Evolutionary conservation across 2,888 invertebrate genomes (phyloP).

Genomic region (Cetonia aurata): DNA sequence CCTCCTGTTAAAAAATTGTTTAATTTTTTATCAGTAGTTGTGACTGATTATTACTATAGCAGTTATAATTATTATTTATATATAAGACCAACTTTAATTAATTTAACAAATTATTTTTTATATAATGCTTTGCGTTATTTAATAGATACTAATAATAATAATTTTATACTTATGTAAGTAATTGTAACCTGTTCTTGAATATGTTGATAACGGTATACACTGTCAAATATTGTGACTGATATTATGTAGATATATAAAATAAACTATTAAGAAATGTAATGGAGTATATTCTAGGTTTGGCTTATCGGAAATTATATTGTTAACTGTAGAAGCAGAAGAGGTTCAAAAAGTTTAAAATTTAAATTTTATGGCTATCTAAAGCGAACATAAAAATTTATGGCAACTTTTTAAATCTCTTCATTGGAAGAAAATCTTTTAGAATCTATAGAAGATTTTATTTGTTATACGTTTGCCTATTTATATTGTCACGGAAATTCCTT

Average conservation of each 20-base stretch:
- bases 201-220: slow-evolving; percentile 41
- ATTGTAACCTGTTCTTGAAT: slow-evolving; percentile 37
- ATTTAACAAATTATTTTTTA: slow-evolving; percentile 40
- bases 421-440: slow-evolving; percentile 11
- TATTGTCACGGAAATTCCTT: slow-evolving; percentile 27
- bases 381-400: no score
- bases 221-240: slow-evolving; percentile 44
- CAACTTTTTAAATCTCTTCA: slow-evolving; percentile 13
- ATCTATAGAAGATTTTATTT: slow-evolving; percentile 16
- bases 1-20: slow-evolving; percentile 31
- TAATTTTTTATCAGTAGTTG: slow-evolving; percentile 23
- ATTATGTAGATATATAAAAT: slow-evolving; percentile 39
- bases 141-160: slow-evolving; percentile 17
- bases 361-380: no score
- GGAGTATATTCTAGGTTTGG: slow-evolving; percentile 28
- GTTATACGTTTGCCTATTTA: slow-evolving; percentile 8
- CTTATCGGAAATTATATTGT: slow-evolving; percentile 21
- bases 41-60: slow-evolving; percentile 20
- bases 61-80: slow-evolving; percentile 9
- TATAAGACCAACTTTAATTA: slow-evolving; percentile 29
- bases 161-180: slow-evolving; percentile 20
- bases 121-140: slow-evolving; percentile 38
- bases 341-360: slow-evolving; percentile 8
- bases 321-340: slow-evolving; percentile 13
- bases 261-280: slow-evolving; percentile 28